Evolutionary conservation across 2,888 invertebrate species (phyloP), one percentile per base, ranked within the genome.

Genomic region (Leucoptera coffeella): DNA sequence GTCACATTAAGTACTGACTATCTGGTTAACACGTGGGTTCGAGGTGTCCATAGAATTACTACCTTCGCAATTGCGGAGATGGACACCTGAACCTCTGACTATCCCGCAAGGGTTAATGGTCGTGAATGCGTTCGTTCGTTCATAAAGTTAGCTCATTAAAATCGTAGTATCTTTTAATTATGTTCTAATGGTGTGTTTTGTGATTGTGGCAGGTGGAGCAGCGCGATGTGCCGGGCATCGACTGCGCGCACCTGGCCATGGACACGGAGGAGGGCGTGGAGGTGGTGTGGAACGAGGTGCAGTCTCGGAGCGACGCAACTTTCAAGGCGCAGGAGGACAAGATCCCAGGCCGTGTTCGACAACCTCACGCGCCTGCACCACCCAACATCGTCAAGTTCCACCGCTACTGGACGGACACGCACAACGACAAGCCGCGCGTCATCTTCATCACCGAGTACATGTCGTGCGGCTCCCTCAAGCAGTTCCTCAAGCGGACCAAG

Each of bases 401-500:
- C 73, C 87, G 95, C 50, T 99, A 97, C 65, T 99, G 99, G 99
- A 95, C 95, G 46, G 97, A 99, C 62, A 89, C 88, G 45, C 90
- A 90, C 69, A 86, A 88, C 60, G 94, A 95, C 50, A 93, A 92
- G 55, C 93, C 93, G 38, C 78, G 93, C 76, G n/a, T n/a, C n/a
- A 95, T 99, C 67, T 99, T 99, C 75, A 99, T 99, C 64, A 99
- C 99, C 38, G 99, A 99, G 69, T 99, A 95, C 73, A 99, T 99
- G 97, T 97, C 97, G 39, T 97, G 96, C 45, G 97, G 97, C 36
- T 97, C 97, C 40, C 75, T 99, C 61, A 96, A 96, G 74, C 94
- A 96, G 77, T 99, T 99, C 79, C 82, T 99, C 54, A 96, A 96
- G 73, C 80, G 94, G 57, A 96, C 95, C 52, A 95, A 94, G 71